Evolutionary conservation across 2,888 invertebrate species (phyloP).

Genomic region (Nymphalis polychloros): DNA sequence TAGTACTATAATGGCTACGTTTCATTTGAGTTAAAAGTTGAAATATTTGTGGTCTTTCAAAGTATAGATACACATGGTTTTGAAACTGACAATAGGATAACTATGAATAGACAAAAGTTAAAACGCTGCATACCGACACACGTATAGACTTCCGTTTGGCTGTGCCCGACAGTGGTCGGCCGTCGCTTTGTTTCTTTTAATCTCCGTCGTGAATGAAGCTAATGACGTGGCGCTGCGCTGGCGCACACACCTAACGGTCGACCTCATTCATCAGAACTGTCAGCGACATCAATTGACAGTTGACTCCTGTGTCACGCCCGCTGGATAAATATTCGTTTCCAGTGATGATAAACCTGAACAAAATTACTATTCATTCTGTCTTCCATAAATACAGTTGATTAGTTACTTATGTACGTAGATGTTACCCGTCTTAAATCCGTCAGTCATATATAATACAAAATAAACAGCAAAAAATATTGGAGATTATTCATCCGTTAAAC

Average conservation of each 20-base stretch:
- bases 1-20: no score
- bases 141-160: constrained; percentile 71
- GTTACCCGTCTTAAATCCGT: neutral
- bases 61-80: no score
- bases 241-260: constrained; percentile 66
- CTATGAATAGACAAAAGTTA: constrained; percentile 45
- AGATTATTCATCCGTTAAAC: constrained; percentile 33
- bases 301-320: constrained; percentile 67
- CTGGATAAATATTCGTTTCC: constrained; percentile 31
- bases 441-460: neutral
- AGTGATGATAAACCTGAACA: constrained; percentile 23
- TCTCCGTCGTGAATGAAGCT: constrained; percentile 69
- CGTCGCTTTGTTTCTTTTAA: constrained; percentile 78
- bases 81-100: constrained; percentile 36
- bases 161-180: constrained; percentile 60
- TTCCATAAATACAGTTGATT: neutral
- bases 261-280: constrained; percentile 77
- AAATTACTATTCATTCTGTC: neutral
- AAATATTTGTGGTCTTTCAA: neutral
- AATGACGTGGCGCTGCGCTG: constrained; percentile 56
- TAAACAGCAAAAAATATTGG: constrained; percentile 13
- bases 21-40: neutral
- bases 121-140: constrained; percentile 55
- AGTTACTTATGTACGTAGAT: neutral
- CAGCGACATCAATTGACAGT: constrained; percentile 79